Evolutionary conservation across 1,140 invertebrate genomes (phyloP), one percentile per base, ranked within the genome.

Genomic region (Olivierus martensii): DNA sequence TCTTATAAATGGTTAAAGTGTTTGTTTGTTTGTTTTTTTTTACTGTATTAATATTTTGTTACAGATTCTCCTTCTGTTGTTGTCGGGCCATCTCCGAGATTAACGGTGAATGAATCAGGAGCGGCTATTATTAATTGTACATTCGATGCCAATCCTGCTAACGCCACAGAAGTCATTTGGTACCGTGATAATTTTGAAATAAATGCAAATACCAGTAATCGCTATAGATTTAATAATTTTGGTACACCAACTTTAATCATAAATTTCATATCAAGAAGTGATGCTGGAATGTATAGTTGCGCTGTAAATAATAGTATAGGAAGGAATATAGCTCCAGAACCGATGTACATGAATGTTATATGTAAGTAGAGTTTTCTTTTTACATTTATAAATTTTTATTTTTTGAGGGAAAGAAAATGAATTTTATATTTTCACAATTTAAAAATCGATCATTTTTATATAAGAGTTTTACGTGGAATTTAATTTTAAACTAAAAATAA

Each of bases 71-170:
- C 59, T 19, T 38, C 49, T 11, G 57, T 61, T 3, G 38, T 41
- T 7, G 56, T 61, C 6, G 46, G 56, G 47, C 59, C 59, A 22
- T 38, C 43, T n/a, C 57, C 50, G 15, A 36, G 41, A 6, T 46
- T 61, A 18, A 18, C 51, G 12, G 51, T 59, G 12, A 59, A 58
- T 43, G 59, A 61, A 22, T 46, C 37, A 11, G 43, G 19, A 44
- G 36, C 46, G 5, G 44, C 54, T 11, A 46, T 43, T 37, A 34
- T 61, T 17, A 49, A 42, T 28, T 61, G 59, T 34, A 55, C 50
- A 14, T 61, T 51, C 46, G 54, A 59, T 46, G 53, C 59, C 14
- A 61, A 61, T 56, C 59, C 59, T 22, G 41, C 54, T 14, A 59
- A 61, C 45, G 46, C 59, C 0, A 52, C 41, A 15, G 59, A 61